Conservation (phyloP, 2,888 invertebrate species). For the Phortica magna region DNA sequence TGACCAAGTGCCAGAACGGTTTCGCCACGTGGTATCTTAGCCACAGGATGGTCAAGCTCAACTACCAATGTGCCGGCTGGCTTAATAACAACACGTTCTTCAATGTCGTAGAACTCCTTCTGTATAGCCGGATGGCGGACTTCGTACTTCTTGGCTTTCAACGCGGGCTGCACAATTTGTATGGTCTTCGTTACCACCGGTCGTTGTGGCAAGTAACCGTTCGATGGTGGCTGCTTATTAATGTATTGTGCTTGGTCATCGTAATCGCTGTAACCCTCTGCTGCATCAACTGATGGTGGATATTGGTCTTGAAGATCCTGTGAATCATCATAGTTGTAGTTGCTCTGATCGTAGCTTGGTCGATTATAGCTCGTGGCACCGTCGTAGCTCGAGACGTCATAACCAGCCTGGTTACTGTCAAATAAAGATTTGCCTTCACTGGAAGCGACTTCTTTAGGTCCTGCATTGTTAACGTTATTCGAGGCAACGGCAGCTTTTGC, state of each 20-base stretch:
- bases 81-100: slow-evolving; percentile 81
- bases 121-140: slow-evolving; percentile 82
- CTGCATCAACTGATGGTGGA: slow-evolving; percentile 63
- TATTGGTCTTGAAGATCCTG: slow-evolving; percentile 66
- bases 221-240: slow-evolving; percentile 49
- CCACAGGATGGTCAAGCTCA: slow-evolving; percentile 81
- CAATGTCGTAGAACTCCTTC: slow-evolving; percentile 83
- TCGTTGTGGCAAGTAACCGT: slow-evolving; percentile 59
- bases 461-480: slow-evolving; percentile 27
- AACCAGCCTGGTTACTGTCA: slow-evolving; percentile 39
- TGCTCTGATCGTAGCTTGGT: slow-evolving; percentile 61
- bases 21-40: slow-evolving; percentile 79
- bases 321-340: slow-evolving; percentile 59
- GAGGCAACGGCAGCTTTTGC: slow-evolving; percentile 42
- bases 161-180: slow-evolving; percentile 81
- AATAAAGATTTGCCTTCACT: slow-evolving; percentile 45
- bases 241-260: slow-evolving; percentile 52
- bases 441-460: slow-evolving; percentile 38
- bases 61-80: slow-evolving; percentile 82
- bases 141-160: slow-evolving; percentile 80
- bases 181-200: slow-evolving; percentile 80
- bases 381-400: slow-evolving; percentile 50
- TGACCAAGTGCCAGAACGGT: slow-evolving; percentile 71
- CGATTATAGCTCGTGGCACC: slow-evolving; percentile 58
- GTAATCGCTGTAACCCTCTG: slow-evolving; percentile 63